Evolutionary conservation across 92 coral and sea anemone species (phyloP).

Genomic region (Phymanthus crucifer): DNA sequence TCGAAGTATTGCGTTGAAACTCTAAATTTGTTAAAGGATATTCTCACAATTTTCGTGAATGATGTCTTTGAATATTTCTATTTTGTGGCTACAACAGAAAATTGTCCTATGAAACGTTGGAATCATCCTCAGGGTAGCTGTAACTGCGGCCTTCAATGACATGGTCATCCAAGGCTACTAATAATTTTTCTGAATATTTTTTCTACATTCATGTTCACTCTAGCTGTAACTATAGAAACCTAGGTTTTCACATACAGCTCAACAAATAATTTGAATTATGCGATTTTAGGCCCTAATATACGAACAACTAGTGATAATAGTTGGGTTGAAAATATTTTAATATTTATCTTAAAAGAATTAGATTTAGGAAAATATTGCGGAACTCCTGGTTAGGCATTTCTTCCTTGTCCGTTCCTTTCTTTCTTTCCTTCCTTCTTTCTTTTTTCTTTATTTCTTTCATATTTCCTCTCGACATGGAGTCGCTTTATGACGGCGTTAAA

Average conservation of each 20-base stretch:
- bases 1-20: not conserved
- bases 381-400: not conserved
- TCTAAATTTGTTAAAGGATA: not conserved
- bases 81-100: not conserved
- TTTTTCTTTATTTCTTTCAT: too few species aligned
- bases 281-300: not conserved
- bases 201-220: conserved; percentile 9
- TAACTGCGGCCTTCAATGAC: not conserved
- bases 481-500: too few species aligned
- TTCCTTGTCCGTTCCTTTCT: too few species aligned
- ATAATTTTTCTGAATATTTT: not conserved
- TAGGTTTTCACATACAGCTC: not conserved
- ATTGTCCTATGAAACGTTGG: not conserved
- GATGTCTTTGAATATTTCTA: too few species aligned
- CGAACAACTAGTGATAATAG: too few species aligned
- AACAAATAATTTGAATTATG: not conserved
- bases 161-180: not conserved
- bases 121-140: not conserved
- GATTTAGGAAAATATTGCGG: not conserved
- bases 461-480: too few species aligned
- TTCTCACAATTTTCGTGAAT: not conserved
- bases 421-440: too few species aligned
- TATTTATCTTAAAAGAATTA: not conserved
- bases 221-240: conserved; percentile 10
- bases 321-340: too few species aligned